A percentile compares a stretch with the other conserved stretches of the same genome.
Evolutionary conservation across 1,140 invertebrate genomes (phyloP).

Genomic region (Tetramorium alpestre): DNA sequence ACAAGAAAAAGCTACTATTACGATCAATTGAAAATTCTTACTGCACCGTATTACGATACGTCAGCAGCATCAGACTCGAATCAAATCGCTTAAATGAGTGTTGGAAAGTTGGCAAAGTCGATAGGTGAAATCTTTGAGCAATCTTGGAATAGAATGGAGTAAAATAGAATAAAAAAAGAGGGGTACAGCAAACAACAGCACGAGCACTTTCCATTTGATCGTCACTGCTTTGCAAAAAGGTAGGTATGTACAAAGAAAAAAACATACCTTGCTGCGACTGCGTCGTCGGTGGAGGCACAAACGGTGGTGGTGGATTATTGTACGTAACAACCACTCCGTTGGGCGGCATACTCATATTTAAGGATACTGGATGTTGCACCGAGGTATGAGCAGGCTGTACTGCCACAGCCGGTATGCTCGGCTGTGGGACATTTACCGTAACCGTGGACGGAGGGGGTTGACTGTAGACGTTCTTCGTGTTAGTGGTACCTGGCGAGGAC

Average conservation of each 20-base stretch:
- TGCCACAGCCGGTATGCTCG: slow-evolving; percentile 81
- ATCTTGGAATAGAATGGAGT: background rate
- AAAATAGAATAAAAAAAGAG: background rate
- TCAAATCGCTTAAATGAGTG: background rate
- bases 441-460: slow-evolving; percentile 81
- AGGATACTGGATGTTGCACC: slow-evolving; percentile 81
- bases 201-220: background rate
- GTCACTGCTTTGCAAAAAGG: background rate
- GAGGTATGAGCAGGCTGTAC: slow-evolving; percentile 79
- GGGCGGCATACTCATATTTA: slow-evolving; percentile 82
- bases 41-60: too few relatives aligned
- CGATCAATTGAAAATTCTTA: background rate
- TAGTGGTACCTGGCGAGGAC: slow-evolving; percentile 79
- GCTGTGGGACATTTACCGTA: slow-evolving; percentile 80
- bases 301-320: slow-evolving; percentile 83
- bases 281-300: slow-evolving; percentile 81
- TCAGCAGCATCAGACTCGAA: background rate
- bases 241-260: background rate
- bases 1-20: background rate
- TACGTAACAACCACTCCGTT: slow-evolving; percentile 83
- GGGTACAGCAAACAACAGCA: background rate
- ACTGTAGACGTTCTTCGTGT: slow-evolving; percentile 82
- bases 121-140: background rate
- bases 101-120: background rate
- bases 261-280: slow-evolving; percentile 77